Base-by-base conservation (phyloP, 2,888 invertebrate species). In the Tachystola acroxantha region DNA sequence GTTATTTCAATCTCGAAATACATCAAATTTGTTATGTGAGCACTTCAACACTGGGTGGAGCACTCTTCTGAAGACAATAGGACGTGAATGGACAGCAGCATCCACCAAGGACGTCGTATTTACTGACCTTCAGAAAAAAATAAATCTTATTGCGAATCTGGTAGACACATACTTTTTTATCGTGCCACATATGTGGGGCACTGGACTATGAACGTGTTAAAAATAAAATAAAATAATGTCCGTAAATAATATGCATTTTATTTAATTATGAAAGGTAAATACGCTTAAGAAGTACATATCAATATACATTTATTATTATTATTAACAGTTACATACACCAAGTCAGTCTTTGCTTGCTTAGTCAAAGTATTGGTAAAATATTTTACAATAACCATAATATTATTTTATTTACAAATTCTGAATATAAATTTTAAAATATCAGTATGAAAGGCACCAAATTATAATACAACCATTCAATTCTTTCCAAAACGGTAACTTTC, bases 341-440 rank as follows among this genome's bases (percentile, higher is more conserved):
- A 84, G 84, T 86, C 86, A 85, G 86, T 86, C 86, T 86, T 86
- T 80, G 78, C 82, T 84, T 82, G 82, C 79, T 75, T 80, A 79
- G 71, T 75, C 69, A 66, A 67, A 67, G 72, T 74, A 76, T 78
- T 75, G 78, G 79, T 82, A 79, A 74, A 69, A 69, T 68, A 70
- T 68, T 31, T 33, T 42, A 42, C 42, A 39, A 36, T 37, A 42
- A 36, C 33, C 32, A 16, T 31, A 37, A 36, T 30, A 34, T 16
- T 39, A 37, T 39, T 36, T 39, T 36, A 39, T 39, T 36, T 42
- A 42, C 39, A 41, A 12, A 26, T 31, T 10, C n/a, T 4, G 20
- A 20, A 35, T 29, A 29, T 24, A 39, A 35, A 11, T 20, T 34
- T 30, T 29, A 32, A 43, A 39, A 34, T 38, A 42, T 42, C 37